These are phyloP conservation scores for Chloroclystis v-ata DNA, from an alignment of 2,888 invertebrate genomes.

Conservation along the genomic window DNA sequence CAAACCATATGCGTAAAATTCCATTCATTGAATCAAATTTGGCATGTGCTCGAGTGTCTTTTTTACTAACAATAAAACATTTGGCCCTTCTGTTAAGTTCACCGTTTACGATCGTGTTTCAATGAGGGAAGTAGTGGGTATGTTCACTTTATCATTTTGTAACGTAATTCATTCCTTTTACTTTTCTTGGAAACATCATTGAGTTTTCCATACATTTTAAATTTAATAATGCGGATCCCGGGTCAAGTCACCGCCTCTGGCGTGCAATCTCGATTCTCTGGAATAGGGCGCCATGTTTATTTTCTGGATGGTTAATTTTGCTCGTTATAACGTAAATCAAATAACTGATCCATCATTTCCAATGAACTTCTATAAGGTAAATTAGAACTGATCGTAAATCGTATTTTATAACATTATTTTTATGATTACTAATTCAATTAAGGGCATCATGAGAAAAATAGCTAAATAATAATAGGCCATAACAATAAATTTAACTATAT, in stretches of 20 bases:
- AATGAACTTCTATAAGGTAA: background rate
- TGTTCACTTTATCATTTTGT: too few species aligned
- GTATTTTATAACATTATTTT: too few species aligned
- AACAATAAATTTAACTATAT: too few species aligned
- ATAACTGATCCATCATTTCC: slow-evolving; percentile 13
- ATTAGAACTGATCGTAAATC: too few species aligned
- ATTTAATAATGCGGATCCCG: slow-evolving; percentile 56
- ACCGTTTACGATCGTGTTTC: slow-evolving; percentile 1
- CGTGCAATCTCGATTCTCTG: slow-evolving; percentile 48
- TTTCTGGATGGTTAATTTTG: slow-evolving; percentile 59
- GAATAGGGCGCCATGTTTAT: slow-evolving; percentile 58
- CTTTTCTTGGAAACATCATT: too few species aligned
- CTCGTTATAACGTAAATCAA: slow-evolving; percentile 40
- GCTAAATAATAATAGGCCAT: too few species aligned
- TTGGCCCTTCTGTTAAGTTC: slow-evolving; percentile 8
- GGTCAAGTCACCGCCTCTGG: slow-evolving; percentile 50
- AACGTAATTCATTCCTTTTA: too few species aligned
- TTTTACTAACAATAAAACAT: slow-evolving; percentile 36
- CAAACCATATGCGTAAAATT: slow-evolving; percentile 47
- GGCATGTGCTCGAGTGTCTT: slow-evolving; percentile 51
- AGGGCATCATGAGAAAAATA: too few species aligned
- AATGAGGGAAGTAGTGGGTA: background rate
- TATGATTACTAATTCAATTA: too few species aligned
- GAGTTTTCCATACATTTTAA: slow-evolving; percentile 59
- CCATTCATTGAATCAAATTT: slow-evolving; percentile 37